Base-by-base conservation (phyloP, 2,797 vertebrate species). In the Botia kubotai region DNA sequence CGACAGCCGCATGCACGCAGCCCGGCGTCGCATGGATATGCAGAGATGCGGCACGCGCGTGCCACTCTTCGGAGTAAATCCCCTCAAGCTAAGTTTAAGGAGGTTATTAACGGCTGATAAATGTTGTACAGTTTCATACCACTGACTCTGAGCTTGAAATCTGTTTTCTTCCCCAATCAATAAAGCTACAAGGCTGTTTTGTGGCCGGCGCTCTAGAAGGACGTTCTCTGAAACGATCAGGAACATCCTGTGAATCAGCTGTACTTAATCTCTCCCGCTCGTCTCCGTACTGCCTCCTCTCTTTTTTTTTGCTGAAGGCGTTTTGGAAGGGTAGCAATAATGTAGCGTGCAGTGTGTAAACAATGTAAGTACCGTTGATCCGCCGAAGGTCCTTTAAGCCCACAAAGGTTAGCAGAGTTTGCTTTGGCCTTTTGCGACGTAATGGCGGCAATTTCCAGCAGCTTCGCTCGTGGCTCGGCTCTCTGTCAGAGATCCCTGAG, bases 341-440 rank as follows among this genome's bases (percentile, higher is more conserved):
- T 84, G 79, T 87, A 78, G 57, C 53, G 17, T 79, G n/a, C 62
- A 77, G 79, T 83, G 83, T 85, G 87, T 85, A 88, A 87, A 89
- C 87, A 88, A 69, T 84, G 48, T 79, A 82, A 82, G 83, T 78
- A 66, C 50, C 72, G 79, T 71, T 72, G 83, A 87, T 87, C 80
- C 78, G 69, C 75, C 71, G 52, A 75, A 83, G 82, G 86, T 83
- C 76, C 74, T 79, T 82, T 72, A 79, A 83, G 81, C 83, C 71
- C 36, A 60, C 53, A 75, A 75, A 86, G 81, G 81, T 87, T 75
- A 76, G 81, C 73, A 0, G 69, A 70, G 83, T 86, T 84, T 85
- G 84, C 78, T 81, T 74, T 85, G 87, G 82, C 82, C 84, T 87
- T 86, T 78, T 50, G 52, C 71, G 17, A 78, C 74, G 53, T 83